Base-by-base conservation (phyloP, 2,797 vertebrate genomes). In the Carduelis carduelis region DNA sequence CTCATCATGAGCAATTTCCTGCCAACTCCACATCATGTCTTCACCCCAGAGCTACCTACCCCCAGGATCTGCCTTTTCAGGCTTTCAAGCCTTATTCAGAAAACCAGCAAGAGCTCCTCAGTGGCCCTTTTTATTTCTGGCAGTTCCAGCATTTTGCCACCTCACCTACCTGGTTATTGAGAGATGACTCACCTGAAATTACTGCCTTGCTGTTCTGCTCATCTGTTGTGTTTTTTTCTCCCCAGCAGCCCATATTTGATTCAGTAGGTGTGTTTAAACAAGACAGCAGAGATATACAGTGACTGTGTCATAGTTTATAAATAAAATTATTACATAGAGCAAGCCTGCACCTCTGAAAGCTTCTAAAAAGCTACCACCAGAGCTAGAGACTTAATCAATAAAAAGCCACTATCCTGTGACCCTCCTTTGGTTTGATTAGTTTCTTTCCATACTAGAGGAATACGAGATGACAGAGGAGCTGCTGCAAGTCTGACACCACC, bases 141-240 rank as follows among this genome's bases (percentile, higher is more conserved):
- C 8, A 80, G 2, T 17, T 80, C 10, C 35, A 41, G 4, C 9
- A 27, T 74, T 66, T 55, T 81, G 27, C n/a, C 24, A 26, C 7
- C 11, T 65, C 27, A 74, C 32, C 83, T 59, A n/a, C 3, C 5
- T 9, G 3, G 35, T 61, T 84, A 32, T 1, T 61, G 21, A 47
- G 55, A 84, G 5, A 24, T 44, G 5, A 69, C 14, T 50, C 55
- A 47, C 3, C 3, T 64, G 43, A 68, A 81, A 14, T 7, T 76
- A 61, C 8, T 47, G 15, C 10, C 30, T 79, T 72, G 23, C 6
- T 63, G 4, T 70, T 87, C 23, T 61, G 32, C 5, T 78, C 46
- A 2, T 46, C 11, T 55, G 8, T 9, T 18, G 14, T 7, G 2
- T 1, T 20, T 52, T 60, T 61, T 23, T 26, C 8, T 6, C 7